Base-by-base conservation (phyloP, 2,888 invertebrate genomes). In the Andrena marginata region DNA sequence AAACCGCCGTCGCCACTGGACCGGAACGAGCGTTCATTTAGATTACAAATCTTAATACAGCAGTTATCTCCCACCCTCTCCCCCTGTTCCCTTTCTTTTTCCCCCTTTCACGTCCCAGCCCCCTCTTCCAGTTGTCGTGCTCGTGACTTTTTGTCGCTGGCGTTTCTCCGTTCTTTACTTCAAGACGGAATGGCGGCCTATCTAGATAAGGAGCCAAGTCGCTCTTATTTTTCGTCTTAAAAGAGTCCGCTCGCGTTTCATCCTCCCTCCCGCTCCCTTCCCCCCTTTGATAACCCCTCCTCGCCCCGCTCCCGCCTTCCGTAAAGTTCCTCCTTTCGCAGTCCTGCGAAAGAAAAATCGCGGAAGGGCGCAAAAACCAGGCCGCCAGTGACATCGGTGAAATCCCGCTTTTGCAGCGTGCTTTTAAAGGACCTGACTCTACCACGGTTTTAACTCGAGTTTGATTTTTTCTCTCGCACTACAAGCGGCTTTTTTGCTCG, bases 1-100 rank as follows among this genome's bases (percentile, higher is more conserved):
- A 79, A 85, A 85, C 81, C 85, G 75, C 73, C 70, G 75, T 74
- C 49, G 73, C 82, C 67, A 76, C 75, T 79, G 79, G 84, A 87
- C 86, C 87, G 89, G 87, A 91, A 92, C 87, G 89, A 86, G 87
- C 89, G 88, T 90, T 90, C 90, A 90, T 92, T 92, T 90, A 91
- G 92, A 92, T 92, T 92, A 92, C 87, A 84, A 91, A 92, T 92
- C 92, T 92, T 92, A 91, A 91, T 90, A 89, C 89, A 89, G 78
- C 86, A 89, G 89, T 90, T 90, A 89, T 90, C 88, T 88, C 71
- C 69, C 79, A 49, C 65, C 68, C 73, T 56, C 71, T 33, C 60
- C 59, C 35, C 54, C 54, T 51, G 33, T n/a, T 31, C 42, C 31
- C 35, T 62, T 65, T 69, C 29, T 73, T 60, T 59, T 26, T 31